Percentiles rank a stretch among this genome's conserved stretches.
phyloP scores from a whole-genome alignment of 2,797 vertebrate genomes.

The Dryobates pubescens region DNA sequence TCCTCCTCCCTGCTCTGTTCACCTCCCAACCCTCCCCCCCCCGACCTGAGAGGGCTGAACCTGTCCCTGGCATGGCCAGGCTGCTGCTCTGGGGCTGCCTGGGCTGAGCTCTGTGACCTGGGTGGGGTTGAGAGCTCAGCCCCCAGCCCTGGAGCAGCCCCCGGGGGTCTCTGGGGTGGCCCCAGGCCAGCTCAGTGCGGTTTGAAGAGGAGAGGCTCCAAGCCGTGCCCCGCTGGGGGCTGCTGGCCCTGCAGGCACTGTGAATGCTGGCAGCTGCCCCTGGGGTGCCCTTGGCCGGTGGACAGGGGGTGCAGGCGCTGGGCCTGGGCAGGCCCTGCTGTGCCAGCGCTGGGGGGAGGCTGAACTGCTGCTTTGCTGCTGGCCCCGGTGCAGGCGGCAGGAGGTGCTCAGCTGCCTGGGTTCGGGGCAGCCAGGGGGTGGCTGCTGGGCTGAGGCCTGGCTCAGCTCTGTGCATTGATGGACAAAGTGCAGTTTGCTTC shows the following conservation, averaged over 20 bases:
- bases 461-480: background rate
- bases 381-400: background rate
- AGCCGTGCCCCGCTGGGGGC: background rate
- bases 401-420: background rate
- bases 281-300: background rate
- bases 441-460: conserved; percentile 54
- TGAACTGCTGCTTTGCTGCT: background rate
- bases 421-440: conserved; percentile 53
- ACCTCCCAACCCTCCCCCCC: background rate
- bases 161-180: background rate
- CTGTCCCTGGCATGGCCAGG: background rate
- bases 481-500: conserved; percentile 53
- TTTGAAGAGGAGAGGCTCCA: background rate
- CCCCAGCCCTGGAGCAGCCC: background rate
- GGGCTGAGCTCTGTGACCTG: background rate
- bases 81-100: no score
- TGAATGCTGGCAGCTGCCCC: background rate
- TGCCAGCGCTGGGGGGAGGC: background rate
- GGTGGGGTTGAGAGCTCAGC: background rate
- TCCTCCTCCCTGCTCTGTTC: background rate
- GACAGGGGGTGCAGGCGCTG: conserved; percentile 4
- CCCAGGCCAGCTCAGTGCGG: background rate
- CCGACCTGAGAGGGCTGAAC: no score
- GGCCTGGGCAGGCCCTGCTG: background rate
- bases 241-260: background rate